Base-by-base conservation (phyloP, 2,888 invertebrate species). In the Zhuqinia jingwanae region DNA sequence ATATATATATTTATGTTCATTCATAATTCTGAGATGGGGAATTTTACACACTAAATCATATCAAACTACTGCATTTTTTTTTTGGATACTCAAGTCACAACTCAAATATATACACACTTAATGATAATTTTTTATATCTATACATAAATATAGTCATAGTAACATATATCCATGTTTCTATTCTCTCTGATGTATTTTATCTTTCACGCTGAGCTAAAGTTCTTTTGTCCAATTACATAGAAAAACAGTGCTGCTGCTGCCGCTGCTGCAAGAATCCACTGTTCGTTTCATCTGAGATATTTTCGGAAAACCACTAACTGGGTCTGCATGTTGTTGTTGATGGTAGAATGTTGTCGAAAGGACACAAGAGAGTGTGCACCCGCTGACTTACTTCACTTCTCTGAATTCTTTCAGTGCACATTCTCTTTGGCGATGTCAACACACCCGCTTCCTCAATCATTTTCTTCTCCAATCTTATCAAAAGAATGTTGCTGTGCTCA, bases 301-400 rank as follows among this genome's bases (percentile, higher is more conserved):
- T 80, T 79, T 80, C 53, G 81, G 73, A 81, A n/a, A 81, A 81
- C 81, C 78, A 78, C 78, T 63, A 42, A 63, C 76, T 78, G 45
- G 60, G 56, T n/a, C 50, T 73, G 50, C 30, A 50, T 50, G 27
- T 53, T 53, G 47, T 45, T 73, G 73, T 50, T 50, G 73, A 6
- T 17, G 17, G 47, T 47, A 63, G 60, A 63, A 63, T 78, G 63
- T 42, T 17, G 56, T n/a, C 45, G 36, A 81, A 79, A 53, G 27
- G 47, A 47, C 11, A 63, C 13, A 27, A 53, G 68, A 2, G 25
- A 25, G 36, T 81, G 45, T 70, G 22, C 84, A 58, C 84, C 84
- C 78, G 84, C 84, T 84, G 84, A 78, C 68, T 77, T 45, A 77
- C 65, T 25, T 47, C 50, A 75, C 70, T 73, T 60, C 58, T 45